Conservation (phyloP, 2,113 vertebrate genomes). For the Anhinga rufa region DNA sequence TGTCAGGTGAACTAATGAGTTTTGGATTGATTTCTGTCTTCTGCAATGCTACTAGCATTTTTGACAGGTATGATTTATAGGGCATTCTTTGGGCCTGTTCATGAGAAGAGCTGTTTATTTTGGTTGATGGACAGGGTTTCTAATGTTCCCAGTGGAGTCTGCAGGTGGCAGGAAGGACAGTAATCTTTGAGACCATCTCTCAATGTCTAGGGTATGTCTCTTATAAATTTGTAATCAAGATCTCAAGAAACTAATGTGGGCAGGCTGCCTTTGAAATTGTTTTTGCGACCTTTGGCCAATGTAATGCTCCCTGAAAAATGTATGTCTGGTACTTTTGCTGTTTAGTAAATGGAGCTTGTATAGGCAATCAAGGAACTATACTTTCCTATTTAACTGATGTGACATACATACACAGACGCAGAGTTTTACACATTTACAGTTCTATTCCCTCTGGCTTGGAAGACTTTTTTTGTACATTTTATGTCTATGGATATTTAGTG, state of each 20-base stretch:
- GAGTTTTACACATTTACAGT: conserved; percentile 23
- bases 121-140: conserved; percentile 71
- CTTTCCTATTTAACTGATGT: conserved; percentile 29
- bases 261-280: conserved; percentile 63
- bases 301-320: conserved; percentile 48
- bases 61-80: conserved; percentile 80
- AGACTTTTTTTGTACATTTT: not conserved
- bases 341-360: conserved; percentile 44
- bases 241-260: conserved; percentile 58
- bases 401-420: not conserved
- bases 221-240: conserved; percentile 72
- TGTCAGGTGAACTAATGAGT: conserved; percentile 77
- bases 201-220: conserved; percentile 45
- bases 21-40: conserved; percentile 82
- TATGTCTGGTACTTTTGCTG: not conserved
- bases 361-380: conserved; percentile 36
- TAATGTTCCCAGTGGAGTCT: conserved; percentile 63
- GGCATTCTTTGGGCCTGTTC: conserved; percentile 69
- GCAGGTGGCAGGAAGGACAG: conserved; percentile 57
- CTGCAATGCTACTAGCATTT: conserved; percentile 65
- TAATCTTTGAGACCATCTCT: conserved; percentile 56
- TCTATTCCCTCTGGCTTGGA: not conserved
- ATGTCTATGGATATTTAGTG: not conserved
- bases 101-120: conserved; percentile 75
- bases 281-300: conserved; percentile 66